Evolutionary conservation across 2,888 invertebrate species (phyloP), one percentile per base, ranked within the genome.

Genomic region (Hyposoter dolosus): DNA sequence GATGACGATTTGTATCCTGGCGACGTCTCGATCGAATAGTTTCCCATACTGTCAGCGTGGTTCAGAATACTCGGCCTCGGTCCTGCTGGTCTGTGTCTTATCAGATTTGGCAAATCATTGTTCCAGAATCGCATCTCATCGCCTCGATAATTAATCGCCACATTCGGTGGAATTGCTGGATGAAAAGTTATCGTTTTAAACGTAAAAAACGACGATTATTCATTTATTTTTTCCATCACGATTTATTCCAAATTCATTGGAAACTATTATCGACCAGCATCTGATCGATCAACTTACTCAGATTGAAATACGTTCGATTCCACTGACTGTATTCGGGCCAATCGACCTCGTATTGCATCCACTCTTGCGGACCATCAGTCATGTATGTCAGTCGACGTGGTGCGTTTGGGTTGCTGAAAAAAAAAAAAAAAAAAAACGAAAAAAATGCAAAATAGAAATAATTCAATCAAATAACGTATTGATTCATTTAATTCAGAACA

Each of bases 51-150:
- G 74, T 93, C 93, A 40, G 91, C 90, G 45, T 90, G 89, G 86
- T 91, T 90, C 56, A 92, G 90, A 83, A 92, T 89, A 23, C 88
- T 84, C 35, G 93, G 93, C 71, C 92, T 91, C 17, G 90, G 91
- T 40, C 91, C 90, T 43, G 88, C 90, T 79, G 91, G 91, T 47
- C 90, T 90, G 89, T 94, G 95, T 88, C 94, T 95, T 90, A 96
- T 96, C 90, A 96, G 95, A 88, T 96, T 96, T 0, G 98, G 98
- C 71, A 99, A 95, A 60, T 96, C 96, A 79, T 98, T 96, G 88
- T 97, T 96, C 99, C 99, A 99, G 91, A 97, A 98, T 68, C 96
- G 96, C 91, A 98, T 96, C 91, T 97, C 97, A 87, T 96, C 96
- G 7, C 96, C 95, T 60, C 98, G 95, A 94, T 98, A 99, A 89